Percentiles rank a stretch among this genome's conserved stretches.
Evolutionary conservation across 2,888 invertebrate species (phyloP).

Genomic region (Corythucha ciliata): DNA sequence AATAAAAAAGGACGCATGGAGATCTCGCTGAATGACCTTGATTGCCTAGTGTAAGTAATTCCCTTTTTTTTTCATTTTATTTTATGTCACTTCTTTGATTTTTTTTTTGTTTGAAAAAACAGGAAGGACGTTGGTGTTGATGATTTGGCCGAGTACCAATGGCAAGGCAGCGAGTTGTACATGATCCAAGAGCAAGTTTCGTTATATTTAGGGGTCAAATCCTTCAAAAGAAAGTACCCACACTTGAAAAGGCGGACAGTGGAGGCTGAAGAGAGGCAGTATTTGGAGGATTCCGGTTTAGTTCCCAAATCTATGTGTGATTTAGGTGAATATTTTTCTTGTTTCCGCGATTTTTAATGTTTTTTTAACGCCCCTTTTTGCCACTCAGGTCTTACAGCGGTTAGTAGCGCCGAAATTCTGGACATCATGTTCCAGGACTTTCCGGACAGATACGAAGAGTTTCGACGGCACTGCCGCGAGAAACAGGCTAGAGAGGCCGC

Average conservation of each 20-base stretch:
- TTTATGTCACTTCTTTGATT: background rate
- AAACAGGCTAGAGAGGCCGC: slow-evolving; percentile 60
- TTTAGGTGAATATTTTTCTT: slow-evolving; percentile 53
- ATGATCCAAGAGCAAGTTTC: slow-evolving; percentile 96
- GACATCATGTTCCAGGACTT: slow-evolving; percentile 95
- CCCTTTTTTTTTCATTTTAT: background rate
- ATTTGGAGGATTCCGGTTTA: slow-evolving; percentile 68
- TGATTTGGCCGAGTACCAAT: slow-evolving; percentile 86
- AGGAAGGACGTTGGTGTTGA: slow-evolving; percentile 56
- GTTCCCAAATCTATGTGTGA: slow-evolving; percentile 89
- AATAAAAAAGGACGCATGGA: slow-evolving; percentile 46
- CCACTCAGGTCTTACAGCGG: slow-evolving; percentile 66
- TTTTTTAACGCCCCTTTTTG: background rate
- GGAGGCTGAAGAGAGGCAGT: slow-evolving; percentile 85
- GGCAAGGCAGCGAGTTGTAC: slow-evolving; percentile 64
- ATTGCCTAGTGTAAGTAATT: slow-evolving; percentile 22
- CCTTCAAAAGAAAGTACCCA: slow-evolving; percentile 94
- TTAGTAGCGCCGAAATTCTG: slow-evolving; percentile 83
- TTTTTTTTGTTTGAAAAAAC: background rate
- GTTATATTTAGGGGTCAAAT: slow-evolving; percentile 87
- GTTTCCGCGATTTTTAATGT: background rate
- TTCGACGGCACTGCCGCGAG: slow-evolving; percentile 61
- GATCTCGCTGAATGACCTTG: slow-evolving; percentile 37
- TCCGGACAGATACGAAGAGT: slow-evolving; percentile 88
- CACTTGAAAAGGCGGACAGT: slow-evolving; percentile 73